These are phyloP conservation scores for Arrhopalites spinosus DNA, from an alignment of 2,888 invertebrate genomes.

Conservation along the genomic window DNA sequence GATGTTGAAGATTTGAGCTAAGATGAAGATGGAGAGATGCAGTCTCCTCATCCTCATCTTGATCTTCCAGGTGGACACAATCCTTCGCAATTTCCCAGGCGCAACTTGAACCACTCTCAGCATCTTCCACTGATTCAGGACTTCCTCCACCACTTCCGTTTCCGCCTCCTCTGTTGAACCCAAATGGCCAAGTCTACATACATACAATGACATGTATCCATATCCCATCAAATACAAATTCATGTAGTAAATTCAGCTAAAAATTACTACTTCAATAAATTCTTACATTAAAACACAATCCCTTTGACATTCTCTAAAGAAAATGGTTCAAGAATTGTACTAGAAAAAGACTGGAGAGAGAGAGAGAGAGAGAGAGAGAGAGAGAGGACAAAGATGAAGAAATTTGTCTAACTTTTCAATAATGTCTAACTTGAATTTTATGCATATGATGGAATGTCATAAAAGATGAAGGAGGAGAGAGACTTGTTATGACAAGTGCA, in stretches of 20 bases:
- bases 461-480: conserved; percentile 9
- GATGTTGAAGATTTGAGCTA: conserved; percentile 11
- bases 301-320: no score
- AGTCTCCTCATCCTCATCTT: conserved; percentile 21
- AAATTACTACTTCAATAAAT: no score
- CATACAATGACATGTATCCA: not conserved
- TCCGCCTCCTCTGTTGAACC: conserved; percentile 52
- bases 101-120: conserved; percentile 47
- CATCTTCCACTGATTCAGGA: conserved; percentile 50
- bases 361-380: no score
- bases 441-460: conserved; percentile 12
- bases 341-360: no score
- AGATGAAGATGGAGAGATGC: conserved; percentile 28
- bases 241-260: no score
- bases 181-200: conserved; percentile 55
- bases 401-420: not conserved
- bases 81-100: conserved; percentile 52
- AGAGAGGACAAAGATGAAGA: no score
- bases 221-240: no score
- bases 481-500: conserved; percentile 32
- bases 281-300: no score
- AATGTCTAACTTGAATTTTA: not conserved
- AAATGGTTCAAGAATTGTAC: no score
- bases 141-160: conserved; percentile 53
- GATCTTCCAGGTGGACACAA: conserved; percentile 53